Base-by-base conservation (phyloP, 2,797 vertebrate species). In the Austrolebias charrua region DNA sequence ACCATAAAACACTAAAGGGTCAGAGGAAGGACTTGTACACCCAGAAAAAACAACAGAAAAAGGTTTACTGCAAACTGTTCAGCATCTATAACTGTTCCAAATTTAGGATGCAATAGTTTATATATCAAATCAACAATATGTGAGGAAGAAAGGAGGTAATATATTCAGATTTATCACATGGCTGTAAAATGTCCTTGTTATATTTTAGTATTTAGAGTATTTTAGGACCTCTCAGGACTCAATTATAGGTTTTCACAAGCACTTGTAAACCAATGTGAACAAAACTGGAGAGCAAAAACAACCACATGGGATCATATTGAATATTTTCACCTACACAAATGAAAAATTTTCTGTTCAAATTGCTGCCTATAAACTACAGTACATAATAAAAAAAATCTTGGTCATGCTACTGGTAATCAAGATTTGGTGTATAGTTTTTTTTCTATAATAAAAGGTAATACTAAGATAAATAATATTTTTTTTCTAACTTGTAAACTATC, bases 11-110 rank as follows among this genome's bases (percentile, higher is more conserved):
- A 49, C 18, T n/a, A 40, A 44, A 51, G 48, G 46, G 19, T 42
- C 33, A 59, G 3, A 60, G 9, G 28, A 40, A 66, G 55, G n/a
- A 77, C 9, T 15, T 60, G 38, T 40, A 40, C 31, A 69, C 12
- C 52, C 55, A 49, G 33, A 35, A 7, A 35, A 19, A 72, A 54
- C 51, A 11, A 47, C 14, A 56, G 14, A 33, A 24, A 49, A 48
- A 11, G 45, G 57, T 44, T 9, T 51, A 3, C 20, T 19, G 60
- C 20, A 43, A 47, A 63, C 16, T 16, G 60, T 57, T 24, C 24
- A 24, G 18, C 61, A 33, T 6, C 6, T 33, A 9, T 6, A 33
- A 33, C 19, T 44, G 54, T 38, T 55, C 48, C 19, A 54, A 55
- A 44, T 54, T 58, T 49, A 40, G 51, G 19, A 40, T 18, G 19